These are phyloP conservation scores for Copidosoma aretas DNA, from an alignment of 2,888 invertebrate genomes.

Conservation along the genomic window DNA sequence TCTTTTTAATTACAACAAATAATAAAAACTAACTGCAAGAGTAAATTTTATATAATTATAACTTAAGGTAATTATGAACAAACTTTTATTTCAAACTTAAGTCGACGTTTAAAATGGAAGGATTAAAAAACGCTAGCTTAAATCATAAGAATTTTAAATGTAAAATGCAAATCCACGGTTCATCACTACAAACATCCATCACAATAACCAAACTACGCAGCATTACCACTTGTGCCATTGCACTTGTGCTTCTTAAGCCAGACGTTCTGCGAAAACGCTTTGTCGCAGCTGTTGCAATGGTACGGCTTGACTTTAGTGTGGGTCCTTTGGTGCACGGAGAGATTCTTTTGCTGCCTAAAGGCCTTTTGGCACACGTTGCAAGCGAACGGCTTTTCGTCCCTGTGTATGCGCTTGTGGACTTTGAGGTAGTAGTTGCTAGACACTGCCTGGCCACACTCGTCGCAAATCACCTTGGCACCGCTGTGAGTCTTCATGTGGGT, in stretches of 20 bases:
- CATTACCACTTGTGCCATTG: constrained; percentile 1
- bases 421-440: constrained; percentile 66
- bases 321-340: constrained; percentile 57
- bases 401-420: constrained; percentile 64
- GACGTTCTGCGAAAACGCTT: constrained; percentile 61
- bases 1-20: too few relatives aligned
- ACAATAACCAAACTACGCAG: too few relatives aligned
- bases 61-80: too few relatives aligned
- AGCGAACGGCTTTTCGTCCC: constrained; percentile 57
- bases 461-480: constrained; percentile 59
- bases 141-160: too few relatives aligned
- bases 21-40: too few relatives aligned
- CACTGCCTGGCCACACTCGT: constrained; percentile 60
- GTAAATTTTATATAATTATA: too few relatives aligned
- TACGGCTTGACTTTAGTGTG: constrained; percentile 60
- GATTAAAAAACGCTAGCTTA: too few relatives aligned
- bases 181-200: too few relatives aligned
- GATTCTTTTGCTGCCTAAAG: constrained; percentile 59
- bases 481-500: constrained; percentile 63
- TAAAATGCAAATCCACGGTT: too few relatives aligned
- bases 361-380: constrained; percentile 59
- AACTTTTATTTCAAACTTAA: too few relatives aligned
- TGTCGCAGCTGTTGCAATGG: constrained; percentile 59
- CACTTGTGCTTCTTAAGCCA: constrained; percentile 70
- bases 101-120: too few relatives aligned